These are phyloP conservation scores for Hirudo medicinalis DNA, from an alignment of 1,140 invertebrate species.

Conservation along the genomic window DNA sequence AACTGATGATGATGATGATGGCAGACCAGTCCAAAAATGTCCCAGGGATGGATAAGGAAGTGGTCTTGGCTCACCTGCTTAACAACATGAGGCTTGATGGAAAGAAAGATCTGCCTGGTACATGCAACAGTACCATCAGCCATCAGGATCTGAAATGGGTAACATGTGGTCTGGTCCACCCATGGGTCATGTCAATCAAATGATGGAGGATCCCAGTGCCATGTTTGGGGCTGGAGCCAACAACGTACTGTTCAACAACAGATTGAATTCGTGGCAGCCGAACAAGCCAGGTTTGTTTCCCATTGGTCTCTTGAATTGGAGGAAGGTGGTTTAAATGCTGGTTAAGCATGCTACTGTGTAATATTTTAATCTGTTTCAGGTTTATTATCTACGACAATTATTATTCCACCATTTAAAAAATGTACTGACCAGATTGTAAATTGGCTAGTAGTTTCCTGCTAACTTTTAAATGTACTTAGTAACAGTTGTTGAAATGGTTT, in stretches of 20 bases:
- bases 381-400: too few relatives aligned
- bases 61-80: background rate
- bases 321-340: too few relatives aligned
- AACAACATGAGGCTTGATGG: conserved; percentile 3
- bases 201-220: background rate
- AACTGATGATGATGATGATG: conserved; percentile 13
- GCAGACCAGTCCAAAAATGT: background rate
- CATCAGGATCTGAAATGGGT: background rate
- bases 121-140: conserved; percentile 1
- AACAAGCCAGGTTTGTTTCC: background rate
- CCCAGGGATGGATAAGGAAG: background rate
- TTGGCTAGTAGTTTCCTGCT: too few relatives aligned
- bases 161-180: background rate
- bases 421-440: too few relatives aligned
- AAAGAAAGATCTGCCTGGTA: conserved; percentile 3
- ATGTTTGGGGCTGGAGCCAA: background rate
- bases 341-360: too few relatives aligned
- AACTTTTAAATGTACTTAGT: too few relatives aligned
- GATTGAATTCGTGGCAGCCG: background rate
- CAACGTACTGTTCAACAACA: background rate
- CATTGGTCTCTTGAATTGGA: too few relatives aligned
- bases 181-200: background rate
- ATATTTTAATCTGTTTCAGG: too few relatives aligned
- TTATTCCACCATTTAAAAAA: too few relatives aligned
- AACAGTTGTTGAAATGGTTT: too few relatives aligned